Evolutionary conservation across 2,888 invertebrate species (phyloP), one percentile per base, ranked within the genome.

Genomic region (Oxycera nigricornis): DNA sequence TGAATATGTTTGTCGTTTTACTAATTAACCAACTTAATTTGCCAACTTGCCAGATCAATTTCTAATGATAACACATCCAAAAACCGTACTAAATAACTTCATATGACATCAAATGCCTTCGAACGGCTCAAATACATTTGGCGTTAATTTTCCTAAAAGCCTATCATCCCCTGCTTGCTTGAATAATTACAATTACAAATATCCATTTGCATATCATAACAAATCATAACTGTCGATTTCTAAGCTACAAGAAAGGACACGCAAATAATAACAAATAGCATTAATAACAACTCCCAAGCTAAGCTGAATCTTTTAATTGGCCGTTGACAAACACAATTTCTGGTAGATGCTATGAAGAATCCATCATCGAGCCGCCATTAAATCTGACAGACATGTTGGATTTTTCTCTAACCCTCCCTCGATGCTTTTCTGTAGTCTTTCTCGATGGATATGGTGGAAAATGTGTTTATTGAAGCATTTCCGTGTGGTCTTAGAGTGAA

Each of bases 351-450:
- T 31, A 30, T 1, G 17, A 41, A 41, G 14, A 67, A 75, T 75
- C 75, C 68, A 75, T 75, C 75, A 75, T 75, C 73, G 52, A n/a
- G 75, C 28, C 59, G 73, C 73, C 75, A 75, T 75, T 75, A 73
- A 70, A 65, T 57, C 52, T 75, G 75, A 70, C 75, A 70, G 73
- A 75, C 31, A 75, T 61, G 70, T 70, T 75, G 41, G 46, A 61
- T 62, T 75, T 73, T 75, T 57, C 57, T 30, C 24, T 30, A 30
- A 67, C 50, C 28, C 28, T 65, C 35, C n/a, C n/a, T n/a, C n/a
- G n/a, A n/a, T n/a, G n/a, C n/a, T n/a, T n/a, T n/a, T n/a, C n/a
- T n/a, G 14, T 57, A 57, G 14, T 57, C 57, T 57, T 22, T n/a
- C n/a, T n/a, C n/a, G n/a, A 35, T 35, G 6, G 6, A 35, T 35